Conservation (phyloP, 2,888 invertebrate species). For the Tetheella fluctuosa region DNA sequence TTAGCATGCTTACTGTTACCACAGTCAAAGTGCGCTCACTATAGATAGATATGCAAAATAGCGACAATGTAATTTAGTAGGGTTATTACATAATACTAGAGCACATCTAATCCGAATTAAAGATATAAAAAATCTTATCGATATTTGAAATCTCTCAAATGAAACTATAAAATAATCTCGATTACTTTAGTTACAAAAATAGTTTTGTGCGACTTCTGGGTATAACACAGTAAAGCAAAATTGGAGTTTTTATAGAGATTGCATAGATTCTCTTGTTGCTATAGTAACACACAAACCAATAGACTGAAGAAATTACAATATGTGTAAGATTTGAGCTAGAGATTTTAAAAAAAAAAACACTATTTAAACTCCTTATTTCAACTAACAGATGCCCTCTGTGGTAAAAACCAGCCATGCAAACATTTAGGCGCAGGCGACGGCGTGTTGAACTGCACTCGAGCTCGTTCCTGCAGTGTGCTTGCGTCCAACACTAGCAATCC, state of each 20-base stretch:
- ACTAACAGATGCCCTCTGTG: slow-evolving; percentile 26
- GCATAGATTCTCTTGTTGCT: background rate
- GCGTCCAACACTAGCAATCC: slow-evolving; percentile 1
- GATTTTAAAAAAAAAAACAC: background rate
- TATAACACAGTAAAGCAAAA: too few species aligned
- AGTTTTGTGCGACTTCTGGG: too few species aligned
- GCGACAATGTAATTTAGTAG: too few species aligned
- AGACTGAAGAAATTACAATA: background rate
- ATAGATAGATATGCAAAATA: background rate
- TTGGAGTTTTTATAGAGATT: background rate
- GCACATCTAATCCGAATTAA: too few species aligned
- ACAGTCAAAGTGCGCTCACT: background rate
- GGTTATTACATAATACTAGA: too few species aligned
- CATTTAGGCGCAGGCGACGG: slow-evolving; percentile 90
- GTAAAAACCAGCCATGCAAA: slow-evolving; percentile 91
- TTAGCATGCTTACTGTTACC: background rate
- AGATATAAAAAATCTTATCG: too few species aligned
- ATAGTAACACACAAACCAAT: background rate
- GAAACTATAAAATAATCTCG: too few species aligned
- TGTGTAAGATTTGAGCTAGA: background rate
- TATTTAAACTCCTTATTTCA: background rate
- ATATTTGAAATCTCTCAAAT: too few species aligned
- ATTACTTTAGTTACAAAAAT: too few species aligned
- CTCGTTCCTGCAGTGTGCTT: background rate
- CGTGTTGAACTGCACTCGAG: slow-evolving; percentile 50